Percentiles rank a stretch among this genome's conserved stretches.
Conservation (phyloP, 53 echinoderm and acorn worm species). For the Hippasteria phrygiana region DNA sequence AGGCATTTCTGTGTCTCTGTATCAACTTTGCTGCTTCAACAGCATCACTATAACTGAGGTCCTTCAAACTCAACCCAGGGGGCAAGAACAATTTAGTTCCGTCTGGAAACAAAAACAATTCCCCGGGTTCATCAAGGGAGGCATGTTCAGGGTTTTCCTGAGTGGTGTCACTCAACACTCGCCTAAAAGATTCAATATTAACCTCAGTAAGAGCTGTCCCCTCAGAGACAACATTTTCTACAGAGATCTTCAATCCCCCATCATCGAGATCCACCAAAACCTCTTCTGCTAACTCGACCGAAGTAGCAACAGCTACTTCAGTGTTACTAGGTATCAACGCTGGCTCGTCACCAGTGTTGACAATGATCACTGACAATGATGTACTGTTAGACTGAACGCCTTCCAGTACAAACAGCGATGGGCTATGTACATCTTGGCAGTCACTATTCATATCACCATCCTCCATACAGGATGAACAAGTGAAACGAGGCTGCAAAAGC, state of each 20-base stretch:
- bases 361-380: neutral
- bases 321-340: neutral
- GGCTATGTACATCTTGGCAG: neutral
- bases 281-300: neutral
- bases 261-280: neutral
- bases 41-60: neutral
- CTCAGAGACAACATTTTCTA: neutral
- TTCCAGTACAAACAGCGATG: neutral
- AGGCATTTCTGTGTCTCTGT: slow-evolving; percentile 43
- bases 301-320: slow-evolving; percentile 1
- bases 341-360: slow-evolving; percentile 2
- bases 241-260: neutral
- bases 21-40: slow-evolving; percentile 38
- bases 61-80: too few species aligned
- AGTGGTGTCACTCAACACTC: neutral
- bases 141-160: neutral
- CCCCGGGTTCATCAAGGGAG: neutral
- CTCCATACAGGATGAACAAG: neutral
- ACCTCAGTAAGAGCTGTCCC: neutral
- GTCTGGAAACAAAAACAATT: neutral
- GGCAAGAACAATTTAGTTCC: neutral
- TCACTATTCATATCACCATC: neutral
- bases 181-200: neutral
- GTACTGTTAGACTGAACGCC: neutral
- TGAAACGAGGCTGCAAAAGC: neutral